Base-by-base conservation (phyloP, 2,113 vertebrate genomes). In the Ramphastos sulfuratus region DNA sequence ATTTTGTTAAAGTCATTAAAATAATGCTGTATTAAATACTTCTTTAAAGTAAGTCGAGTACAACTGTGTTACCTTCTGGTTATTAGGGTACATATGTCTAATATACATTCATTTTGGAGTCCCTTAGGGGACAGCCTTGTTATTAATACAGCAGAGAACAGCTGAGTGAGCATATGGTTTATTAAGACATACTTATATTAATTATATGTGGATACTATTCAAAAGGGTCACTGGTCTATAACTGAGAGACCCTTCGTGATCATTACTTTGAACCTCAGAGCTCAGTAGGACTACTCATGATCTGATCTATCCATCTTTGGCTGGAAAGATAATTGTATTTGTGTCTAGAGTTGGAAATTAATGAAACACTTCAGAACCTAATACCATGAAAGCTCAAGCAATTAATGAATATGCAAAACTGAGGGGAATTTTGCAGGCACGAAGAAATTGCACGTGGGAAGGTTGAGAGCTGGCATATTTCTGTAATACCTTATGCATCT, bases 141-240 rank as follows among this genome's bases (percentile, higher is more conserved):
- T 93, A 93, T 96, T 97, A 97, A 96, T 97, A 96, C 70, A 96
- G 92, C 92, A 92, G 81, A 90, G 89, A 97, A 96, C 97, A 98
- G 96, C 96, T 96, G 97, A 97, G 20, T 33, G 83, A 97, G 59
- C 97, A 98, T 97, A 97, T 97, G 97, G 96, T 96, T 97, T 97
- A 92, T 87, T 97, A 97, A 97, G 79, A 96, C 72, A 54, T 97
- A 90, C 92, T 96, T 97, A 93, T 96, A 97, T 94, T 97, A 96
- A 97, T 97, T 97, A 95, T 79, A 95, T 93, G 76, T 78, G 96
- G 87, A 94, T 96, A 65, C 48, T 84, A 55, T 96, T 97, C 87
- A 95, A 94, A 97, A 94, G 93, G 92, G 95, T 97, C 95, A 96
- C 64, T 94, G 73, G 35, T 89, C 93, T 70, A 61, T 94, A 93